Percentiles rank a stretch among this genome's conserved stretches.
Conservation (phyloP, 2,888 invertebrate species). For the Malthinus seriepunctatus region DNA sequence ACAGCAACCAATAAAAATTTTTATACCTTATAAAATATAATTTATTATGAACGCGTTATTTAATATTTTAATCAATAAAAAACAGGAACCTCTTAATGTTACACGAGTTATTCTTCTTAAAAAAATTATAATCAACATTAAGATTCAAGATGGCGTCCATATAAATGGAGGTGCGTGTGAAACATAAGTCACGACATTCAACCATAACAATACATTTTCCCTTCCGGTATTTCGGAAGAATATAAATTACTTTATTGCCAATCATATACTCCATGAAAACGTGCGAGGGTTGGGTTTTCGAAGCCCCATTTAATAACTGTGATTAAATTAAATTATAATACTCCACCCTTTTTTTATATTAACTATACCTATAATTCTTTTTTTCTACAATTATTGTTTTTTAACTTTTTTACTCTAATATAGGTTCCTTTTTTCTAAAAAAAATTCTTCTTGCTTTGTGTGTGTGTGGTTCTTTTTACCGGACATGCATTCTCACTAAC, state of each 20-base stretch:
- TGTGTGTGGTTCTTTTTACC: conserved; percentile 22
- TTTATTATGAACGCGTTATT: too few relatives aligned
- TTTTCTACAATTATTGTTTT: too few relatives aligned
- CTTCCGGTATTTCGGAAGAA: conserved; percentile 25
- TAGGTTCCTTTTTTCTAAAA: not conserved
- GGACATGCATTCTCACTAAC: conserved; percentile 43
- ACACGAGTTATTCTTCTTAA: conserved; percentile 12
- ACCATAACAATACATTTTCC: conserved; percentile 36
- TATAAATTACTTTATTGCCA: conserved; percentile 26
- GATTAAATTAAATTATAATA: conserved; percentile 5
- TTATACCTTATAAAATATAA: too few relatives aligned
- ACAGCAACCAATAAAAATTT: too few relatives aligned
- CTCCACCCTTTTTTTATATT: not conserved
- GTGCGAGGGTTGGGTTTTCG: conserved; percentile 24
- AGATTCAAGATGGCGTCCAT: conserved; percentile 19
- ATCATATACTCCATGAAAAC: conserved; percentile 16
- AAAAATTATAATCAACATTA: conserved; percentile 13
- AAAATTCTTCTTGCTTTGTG: conserved; percentile 35
- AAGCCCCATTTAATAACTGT: not conserved
- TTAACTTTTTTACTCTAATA: too few relatives aligned
- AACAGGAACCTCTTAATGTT: not conserved
- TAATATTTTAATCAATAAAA: not conserved
- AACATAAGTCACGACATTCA: conserved; percentile 33
- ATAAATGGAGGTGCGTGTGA: conserved; percentile 23
- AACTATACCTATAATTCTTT: too few relatives aligned